Conservation (phyloP, 2,113 vertebrate species). For the Coryphaenoides rupestris region DNA sequence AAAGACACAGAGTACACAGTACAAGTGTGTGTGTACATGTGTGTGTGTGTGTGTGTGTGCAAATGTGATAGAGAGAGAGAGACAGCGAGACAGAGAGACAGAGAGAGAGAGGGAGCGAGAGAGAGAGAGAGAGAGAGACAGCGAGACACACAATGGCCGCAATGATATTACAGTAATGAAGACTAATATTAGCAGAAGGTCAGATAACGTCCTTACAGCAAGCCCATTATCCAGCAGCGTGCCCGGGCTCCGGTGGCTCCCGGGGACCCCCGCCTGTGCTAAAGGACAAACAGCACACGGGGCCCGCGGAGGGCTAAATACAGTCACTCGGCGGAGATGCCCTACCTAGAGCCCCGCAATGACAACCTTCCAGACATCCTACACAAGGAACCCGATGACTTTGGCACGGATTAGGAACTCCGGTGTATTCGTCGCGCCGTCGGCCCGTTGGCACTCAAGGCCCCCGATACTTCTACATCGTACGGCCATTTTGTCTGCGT, state of each 20-base stretch:
- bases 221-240: slow-evolving; percentile 43
- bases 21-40: no score
- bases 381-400: neutral
- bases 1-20: no score
- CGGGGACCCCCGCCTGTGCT: slow-evolving; percentile 32
- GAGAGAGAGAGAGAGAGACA: slow-evolving; percentile 6
- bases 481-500: no score
- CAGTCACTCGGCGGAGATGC: slow-evolving; percentile 16
- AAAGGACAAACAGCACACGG: slow-evolving; percentile 35
- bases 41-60: no score
- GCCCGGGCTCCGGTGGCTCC: slow-evolving; percentile 29
- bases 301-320: slow-evolving; percentile 30
- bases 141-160: slow-evolving; percentile 11
- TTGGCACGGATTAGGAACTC: neutral
- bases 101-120: slow-evolving; percentile 11
- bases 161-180: slow-evolving; percentile 28
- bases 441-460: no score
- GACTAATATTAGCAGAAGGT: slow-evolving; percentile 39
- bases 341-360: slow-evolving; percentile 1
- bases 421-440: no score
- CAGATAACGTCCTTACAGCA: slow-evolving; percentile 37
- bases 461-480: no score
- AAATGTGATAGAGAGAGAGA: no score
- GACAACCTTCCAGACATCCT: no score
- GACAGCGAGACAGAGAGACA: slow-evolving; percentile 1